These are phyloP conservation scores for Gasterosteus aculeatus DNA, from an alignment of 2,113 vertebrate genomes.

Conservation along the genomic window DNA sequence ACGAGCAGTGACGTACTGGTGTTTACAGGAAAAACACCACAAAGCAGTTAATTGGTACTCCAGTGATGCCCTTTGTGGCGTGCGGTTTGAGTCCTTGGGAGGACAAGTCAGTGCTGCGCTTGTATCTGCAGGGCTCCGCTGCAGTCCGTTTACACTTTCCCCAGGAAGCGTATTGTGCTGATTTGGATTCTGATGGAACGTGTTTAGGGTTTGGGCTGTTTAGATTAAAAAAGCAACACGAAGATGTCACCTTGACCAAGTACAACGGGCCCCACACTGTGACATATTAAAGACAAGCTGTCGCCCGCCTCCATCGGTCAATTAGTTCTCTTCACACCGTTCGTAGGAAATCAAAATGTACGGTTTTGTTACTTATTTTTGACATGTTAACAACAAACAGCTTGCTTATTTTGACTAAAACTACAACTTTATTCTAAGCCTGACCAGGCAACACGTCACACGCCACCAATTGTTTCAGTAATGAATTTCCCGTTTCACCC, in stretches of 20 bases:
- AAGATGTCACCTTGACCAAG: background rate
- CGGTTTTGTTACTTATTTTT: background rate
- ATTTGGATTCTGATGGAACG: background rate
- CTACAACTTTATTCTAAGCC: background rate
- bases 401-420: background rate
- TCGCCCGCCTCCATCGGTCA: background rate
- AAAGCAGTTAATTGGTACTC: conserved; percentile 27
- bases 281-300: background rate
- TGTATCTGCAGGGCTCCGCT: background rate
- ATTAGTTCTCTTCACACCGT: background rate
- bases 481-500: too few species aligned
- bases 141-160: background rate
- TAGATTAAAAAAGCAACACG: background rate
- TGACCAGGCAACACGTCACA: background rate
- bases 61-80: background rate
- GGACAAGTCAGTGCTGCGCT: background rate
- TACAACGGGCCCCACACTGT: background rate
- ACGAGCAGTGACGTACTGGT: conserved; percentile 43
- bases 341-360: background rate
- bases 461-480: too few species aligned
- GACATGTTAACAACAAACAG: background rate
- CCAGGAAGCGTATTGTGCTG: background rate
- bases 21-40: conserved; percentile 40
- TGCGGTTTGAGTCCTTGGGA: conserved; percentile 13
- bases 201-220: background rate